These are phyloP conservation scores for Chrysemys picta DNA, from an alignment of 2,113 vertebrate species.

Conservation along the genomic window DNA sequence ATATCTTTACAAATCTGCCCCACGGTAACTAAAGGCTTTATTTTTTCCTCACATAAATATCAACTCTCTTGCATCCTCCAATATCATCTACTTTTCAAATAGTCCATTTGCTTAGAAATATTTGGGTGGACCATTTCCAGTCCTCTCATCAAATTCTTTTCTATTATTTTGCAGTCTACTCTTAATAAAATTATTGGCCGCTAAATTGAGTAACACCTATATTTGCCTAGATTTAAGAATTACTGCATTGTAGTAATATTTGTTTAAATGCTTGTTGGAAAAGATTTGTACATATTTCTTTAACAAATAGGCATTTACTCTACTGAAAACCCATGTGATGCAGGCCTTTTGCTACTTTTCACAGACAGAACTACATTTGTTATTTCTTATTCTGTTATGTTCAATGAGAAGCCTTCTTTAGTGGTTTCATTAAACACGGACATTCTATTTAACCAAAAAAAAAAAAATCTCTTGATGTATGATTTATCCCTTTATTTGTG, in stretches of 20 bases:
- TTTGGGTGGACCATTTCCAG: neutral
- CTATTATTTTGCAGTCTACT: neutral
- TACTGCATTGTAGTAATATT: neutral
- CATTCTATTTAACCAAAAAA: neutral
- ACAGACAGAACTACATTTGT: neutral
- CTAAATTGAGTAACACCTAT: neutral
- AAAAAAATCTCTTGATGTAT: neutral
- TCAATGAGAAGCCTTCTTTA: neutral
- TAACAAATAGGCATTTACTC: neutral
- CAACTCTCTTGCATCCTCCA: neutral
- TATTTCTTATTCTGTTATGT: neutral
- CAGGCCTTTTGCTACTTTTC: neutral
- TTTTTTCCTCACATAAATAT: neutral
- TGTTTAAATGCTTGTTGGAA: neutral
- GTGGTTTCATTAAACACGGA: neutral
- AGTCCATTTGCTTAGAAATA: neutral
- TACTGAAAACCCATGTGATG: neutral
- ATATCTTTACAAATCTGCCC: neutral
- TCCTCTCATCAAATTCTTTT: neutral
- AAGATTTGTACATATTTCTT: neutral
- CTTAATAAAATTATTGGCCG: neutral
- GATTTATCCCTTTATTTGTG: neutral
- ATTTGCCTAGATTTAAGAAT: neutral
- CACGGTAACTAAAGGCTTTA: neutral
- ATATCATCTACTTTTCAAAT: neutral